Percentiles rank a stretch among this genome's conserved stretches.
phyloP scores from a whole-genome alignment of 2,888 invertebrate genomes.

The Blera fallax region DNA sequence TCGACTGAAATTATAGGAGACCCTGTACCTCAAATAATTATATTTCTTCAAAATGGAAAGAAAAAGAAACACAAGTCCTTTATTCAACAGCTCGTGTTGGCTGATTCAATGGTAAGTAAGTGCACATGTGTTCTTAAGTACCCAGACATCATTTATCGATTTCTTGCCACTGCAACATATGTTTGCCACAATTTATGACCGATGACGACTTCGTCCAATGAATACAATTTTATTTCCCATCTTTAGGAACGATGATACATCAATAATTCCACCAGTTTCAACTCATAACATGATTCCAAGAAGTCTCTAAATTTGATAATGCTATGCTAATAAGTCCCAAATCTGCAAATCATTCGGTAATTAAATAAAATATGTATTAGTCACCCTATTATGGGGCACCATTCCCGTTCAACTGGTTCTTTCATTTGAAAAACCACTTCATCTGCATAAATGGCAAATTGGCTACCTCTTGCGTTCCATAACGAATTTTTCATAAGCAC shows the following conservation, averaged over 20 bases:
- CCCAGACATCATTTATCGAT: no score
- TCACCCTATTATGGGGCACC: constrained; percentile 8
- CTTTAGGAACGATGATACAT: neutral
- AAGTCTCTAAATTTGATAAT: neutral
- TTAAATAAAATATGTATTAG: constrained; percentile 55
- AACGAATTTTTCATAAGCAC: constrained; percentile 60
- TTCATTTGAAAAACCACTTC: constrained; percentile 22
- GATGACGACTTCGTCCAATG: no score
- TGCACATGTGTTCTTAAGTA: no score
- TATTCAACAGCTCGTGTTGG: no score
- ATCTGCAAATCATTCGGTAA: constrained; percentile 31
- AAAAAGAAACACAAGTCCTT: no score
- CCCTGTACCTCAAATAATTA: no score
- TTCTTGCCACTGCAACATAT: no score
- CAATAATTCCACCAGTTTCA: neutral
- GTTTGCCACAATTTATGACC: no score
- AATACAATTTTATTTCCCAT: no score
- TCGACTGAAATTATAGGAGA: no score
- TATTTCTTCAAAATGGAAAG: no score
- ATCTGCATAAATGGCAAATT: constrained; percentile 62
- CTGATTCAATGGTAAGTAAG: no score
- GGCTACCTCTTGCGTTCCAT: constrained; percentile 33
- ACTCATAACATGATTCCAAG: neutral
- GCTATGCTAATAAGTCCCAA: constrained; percentile 17
- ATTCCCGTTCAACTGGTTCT: neutral